Conservation (phyloP, 2,797 vertebrate species). For the Hydrocynus forskahlii region DNA sequence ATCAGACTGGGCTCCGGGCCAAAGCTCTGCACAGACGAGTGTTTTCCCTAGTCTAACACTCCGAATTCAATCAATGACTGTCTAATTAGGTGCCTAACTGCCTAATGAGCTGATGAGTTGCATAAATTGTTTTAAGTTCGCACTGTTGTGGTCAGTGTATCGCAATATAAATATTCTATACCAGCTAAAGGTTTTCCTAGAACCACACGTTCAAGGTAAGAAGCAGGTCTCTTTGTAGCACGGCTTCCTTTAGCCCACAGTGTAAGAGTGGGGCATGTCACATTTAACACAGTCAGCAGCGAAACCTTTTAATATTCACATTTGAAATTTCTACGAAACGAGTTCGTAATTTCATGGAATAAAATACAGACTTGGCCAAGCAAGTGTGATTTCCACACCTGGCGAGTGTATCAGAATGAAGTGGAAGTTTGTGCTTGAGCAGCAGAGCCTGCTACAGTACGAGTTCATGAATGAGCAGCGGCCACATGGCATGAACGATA, state of each 20-base stretch:
- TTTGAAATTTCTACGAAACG: background rate
- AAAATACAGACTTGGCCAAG: slow-evolving; percentile 23
- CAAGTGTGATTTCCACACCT: slow-evolving; percentile 37
- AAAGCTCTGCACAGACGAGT: no score
- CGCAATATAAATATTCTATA: background rate
- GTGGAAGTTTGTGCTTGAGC: slow-evolving; percentile 37
- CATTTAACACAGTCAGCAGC: background rate
- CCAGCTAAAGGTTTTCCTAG: background rate
- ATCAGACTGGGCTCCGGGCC: no score
- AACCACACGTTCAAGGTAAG: background rate
- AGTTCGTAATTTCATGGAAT: slow-evolving; percentile 12
- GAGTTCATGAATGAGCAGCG: slow-evolving; percentile 31
- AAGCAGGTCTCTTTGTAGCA: background rate
- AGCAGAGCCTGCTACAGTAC: slow-evolving; percentile 20
- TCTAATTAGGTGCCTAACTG: no score
- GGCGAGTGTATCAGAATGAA: slow-evolving; percentile 36
- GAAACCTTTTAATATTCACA: background rate
- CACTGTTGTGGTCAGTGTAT: no score
- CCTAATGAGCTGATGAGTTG: no score
- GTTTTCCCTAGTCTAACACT: no score
- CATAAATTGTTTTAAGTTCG: no score
- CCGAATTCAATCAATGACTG: no score
- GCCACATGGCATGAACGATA: background rate
- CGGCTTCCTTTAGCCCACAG: background rate
- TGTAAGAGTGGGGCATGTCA: no score